Evolutionary conservation across 2,113 vertebrate genomes (phyloP).

Genomic region (Pterocles orientalis): DNA sequence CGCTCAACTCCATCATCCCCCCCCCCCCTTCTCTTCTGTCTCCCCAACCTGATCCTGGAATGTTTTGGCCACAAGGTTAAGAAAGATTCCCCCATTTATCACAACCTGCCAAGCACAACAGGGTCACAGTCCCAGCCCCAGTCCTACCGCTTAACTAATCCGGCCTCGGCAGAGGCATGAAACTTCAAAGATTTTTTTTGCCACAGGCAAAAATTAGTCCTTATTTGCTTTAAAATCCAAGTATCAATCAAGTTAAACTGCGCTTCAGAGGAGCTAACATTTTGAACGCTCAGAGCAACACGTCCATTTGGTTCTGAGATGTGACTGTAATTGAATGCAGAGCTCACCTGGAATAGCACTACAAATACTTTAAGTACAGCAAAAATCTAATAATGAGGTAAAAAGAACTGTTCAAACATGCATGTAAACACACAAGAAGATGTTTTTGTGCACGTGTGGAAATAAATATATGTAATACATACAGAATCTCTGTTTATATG

Average conservation of each 20-base stretch:
- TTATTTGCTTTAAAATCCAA: conserved; percentile 71
- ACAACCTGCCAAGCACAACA: conserved; percentile 75
- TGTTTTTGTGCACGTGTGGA: background rate
- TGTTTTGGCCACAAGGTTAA: conserved; percentile 75
- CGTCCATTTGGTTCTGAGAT: conserved; percentile 1
- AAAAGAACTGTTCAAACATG: background rate
- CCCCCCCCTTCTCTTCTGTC: background rate
- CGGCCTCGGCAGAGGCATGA: conserved; percentile 40
- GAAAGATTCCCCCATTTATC: conserved; percentile 76
- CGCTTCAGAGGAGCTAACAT: background rate
- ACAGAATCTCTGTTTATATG: background rate
- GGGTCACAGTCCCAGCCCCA: conserved; percentile 61
- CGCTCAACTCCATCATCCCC: background rate
- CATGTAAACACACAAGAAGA: background rate
- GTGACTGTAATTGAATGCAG: conserved; percentile 23
- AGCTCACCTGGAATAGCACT: background rate
- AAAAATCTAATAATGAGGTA: background rate
- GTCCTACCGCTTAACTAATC: conserved; percentile 65
- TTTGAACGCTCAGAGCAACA: background rate
- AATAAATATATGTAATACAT: background rate
- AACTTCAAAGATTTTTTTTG: conserved; percentile 75
- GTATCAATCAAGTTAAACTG: conserved; percentile 71
- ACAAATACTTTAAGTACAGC: background rate
- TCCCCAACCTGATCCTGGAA: conserved; percentile 67
- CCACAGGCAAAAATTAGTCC: conserved; percentile 68